Conservation (phyloP, 2,888 invertebrate species). For the Rhorus exstirpatorius region DNA sequence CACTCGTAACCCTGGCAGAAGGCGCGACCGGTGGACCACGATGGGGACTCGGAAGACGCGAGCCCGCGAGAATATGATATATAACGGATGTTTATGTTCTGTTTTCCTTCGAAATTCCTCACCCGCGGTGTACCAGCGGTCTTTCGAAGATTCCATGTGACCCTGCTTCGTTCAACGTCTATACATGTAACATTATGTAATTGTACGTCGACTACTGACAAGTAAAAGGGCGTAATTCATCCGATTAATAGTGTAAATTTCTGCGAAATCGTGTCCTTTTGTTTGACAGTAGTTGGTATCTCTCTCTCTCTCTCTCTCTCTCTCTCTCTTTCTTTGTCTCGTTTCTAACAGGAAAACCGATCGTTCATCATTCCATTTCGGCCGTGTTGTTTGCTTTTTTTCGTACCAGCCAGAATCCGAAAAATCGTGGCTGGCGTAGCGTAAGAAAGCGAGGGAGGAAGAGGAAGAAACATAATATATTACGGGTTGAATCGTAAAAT, state of each 20-base stretch:
- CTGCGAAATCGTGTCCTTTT: neutral
- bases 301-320: neutral
- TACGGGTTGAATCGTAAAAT: conserved; percentile 45
- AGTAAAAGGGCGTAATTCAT: neutral
- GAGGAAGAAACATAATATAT: conserved; percentile 7
- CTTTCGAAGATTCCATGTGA: conserved; percentile 22
- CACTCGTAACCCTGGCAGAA: conserved; percentile 27
- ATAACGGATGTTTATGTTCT: conserved; percentile 66
- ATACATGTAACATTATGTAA: neutral
- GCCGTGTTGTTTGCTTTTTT: conserved; percentile 49
- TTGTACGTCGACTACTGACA: neutral
- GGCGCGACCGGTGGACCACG: conserved; percentile 26
- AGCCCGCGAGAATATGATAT: conserved; percentile 64
- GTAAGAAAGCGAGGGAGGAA: conserved; percentile 1
- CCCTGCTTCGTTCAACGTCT: neutral
- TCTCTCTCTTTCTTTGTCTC: neutral
- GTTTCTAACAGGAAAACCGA: conserved; percentile 35
- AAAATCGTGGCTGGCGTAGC: conserved; percentile 12
- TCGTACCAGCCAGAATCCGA: conserved; percentile 18
- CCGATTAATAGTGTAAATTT: neutral
- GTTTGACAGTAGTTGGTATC: neutral
- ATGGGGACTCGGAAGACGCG: conserved; percentile 20
- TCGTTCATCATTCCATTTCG: conserved; percentile 55
- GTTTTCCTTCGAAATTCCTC: conserved; percentile 42
- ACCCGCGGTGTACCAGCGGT: conserved; percentile 21